A percentile compares a stretch with the other conserved stretches of the same genome.
phyloP scores from a whole-genome alignment of 2,888 invertebrate species.

The Heliconius ethilla region DNA sequence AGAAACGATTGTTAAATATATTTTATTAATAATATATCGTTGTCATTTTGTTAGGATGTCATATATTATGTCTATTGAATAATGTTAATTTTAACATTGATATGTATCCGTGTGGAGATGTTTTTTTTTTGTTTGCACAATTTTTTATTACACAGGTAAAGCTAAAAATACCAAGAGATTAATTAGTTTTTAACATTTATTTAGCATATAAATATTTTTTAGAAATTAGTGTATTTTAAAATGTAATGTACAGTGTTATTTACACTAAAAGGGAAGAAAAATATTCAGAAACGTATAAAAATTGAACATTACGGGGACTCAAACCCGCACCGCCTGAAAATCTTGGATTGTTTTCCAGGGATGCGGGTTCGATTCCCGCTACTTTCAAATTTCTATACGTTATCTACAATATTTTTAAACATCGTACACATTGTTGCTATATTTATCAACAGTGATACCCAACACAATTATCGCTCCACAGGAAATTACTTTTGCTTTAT shows the following conservation, averaged over 20 bases:
- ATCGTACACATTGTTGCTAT: not conserved
- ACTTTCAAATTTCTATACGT: not conserved
- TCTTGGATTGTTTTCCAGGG: too few relatives aligned
- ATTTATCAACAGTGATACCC: slow-evolving; percentile 9
- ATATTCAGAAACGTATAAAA: not conserved
- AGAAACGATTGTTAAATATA: slow-evolving; percentile 9
- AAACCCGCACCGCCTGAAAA: not conserved
- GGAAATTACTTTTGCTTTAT: slow-evolving; percentile 16
- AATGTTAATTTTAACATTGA: not conserved
- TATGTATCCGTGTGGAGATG: not conserved
- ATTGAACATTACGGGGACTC: not conserved
- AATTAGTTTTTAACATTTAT: too few relatives aligned
- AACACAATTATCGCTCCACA: not conserved
- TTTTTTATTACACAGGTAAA: not conserved
- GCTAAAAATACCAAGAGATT: not conserved
- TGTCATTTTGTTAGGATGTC: slow-evolving; percentile 3
- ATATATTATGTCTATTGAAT: not conserved
- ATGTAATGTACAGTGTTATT: not conserved
- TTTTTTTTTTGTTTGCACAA: not conserved
- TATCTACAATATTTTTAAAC: not conserved
- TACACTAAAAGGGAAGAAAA: not conserved
- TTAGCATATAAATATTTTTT: not conserved
- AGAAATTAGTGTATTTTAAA: not conserved
- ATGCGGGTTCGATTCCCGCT: not conserved
- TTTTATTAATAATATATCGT: not conserved